phyloP scores from a whole-genome alignment of 1,140 invertebrate genomes.

The Aporrectodea caliginosa region DNA sequence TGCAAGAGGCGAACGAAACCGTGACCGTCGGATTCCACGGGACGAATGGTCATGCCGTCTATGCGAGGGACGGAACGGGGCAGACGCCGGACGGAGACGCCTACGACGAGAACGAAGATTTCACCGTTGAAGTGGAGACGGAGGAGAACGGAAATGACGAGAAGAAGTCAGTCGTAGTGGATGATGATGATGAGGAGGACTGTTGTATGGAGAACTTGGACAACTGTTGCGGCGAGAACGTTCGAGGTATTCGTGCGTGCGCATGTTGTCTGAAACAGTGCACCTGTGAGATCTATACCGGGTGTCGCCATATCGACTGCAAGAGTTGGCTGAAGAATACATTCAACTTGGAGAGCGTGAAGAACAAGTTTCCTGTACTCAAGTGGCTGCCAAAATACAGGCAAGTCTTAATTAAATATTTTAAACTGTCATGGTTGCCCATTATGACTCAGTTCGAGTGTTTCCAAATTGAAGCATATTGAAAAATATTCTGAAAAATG shows the following conservation, averaged over 20 bases:
- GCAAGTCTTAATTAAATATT: too few relatives aligned
- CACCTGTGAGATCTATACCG: neutral
- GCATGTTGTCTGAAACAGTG: neutral
- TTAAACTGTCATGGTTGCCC: too few relatives aligned
- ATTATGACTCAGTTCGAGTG: too few relatives aligned
- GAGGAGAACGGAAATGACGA: neutral
- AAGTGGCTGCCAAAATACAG: conserved; percentile 26
- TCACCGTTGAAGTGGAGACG: neutral
- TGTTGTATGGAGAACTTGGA: neutral
- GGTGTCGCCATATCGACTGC: neutral
- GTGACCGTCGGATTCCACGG: too few relatives aligned
- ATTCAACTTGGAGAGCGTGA: conserved; percentile 16
- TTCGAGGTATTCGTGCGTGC: neutral
- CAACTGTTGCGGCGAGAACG: neutral
- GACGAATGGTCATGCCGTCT: too few relatives aligned
- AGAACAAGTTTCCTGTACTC: conserved; percentile 19
- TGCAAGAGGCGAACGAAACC: too few relatives aligned
- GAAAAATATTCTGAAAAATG: too few relatives aligned
- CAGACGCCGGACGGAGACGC: too few relatives aligned
- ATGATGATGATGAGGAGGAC: neutral
- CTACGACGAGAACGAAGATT: neutral
- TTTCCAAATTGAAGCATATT: too few relatives aligned
- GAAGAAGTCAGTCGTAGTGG: neutral
- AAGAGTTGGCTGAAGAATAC: conserved; percentile 13
- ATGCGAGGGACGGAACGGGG: too few relatives aligned